These are phyloP conservation scores for Ceyx margarethae DNA, from an alignment of 2,113 vertebrate species.

Conservation along the genomic window DNA sequence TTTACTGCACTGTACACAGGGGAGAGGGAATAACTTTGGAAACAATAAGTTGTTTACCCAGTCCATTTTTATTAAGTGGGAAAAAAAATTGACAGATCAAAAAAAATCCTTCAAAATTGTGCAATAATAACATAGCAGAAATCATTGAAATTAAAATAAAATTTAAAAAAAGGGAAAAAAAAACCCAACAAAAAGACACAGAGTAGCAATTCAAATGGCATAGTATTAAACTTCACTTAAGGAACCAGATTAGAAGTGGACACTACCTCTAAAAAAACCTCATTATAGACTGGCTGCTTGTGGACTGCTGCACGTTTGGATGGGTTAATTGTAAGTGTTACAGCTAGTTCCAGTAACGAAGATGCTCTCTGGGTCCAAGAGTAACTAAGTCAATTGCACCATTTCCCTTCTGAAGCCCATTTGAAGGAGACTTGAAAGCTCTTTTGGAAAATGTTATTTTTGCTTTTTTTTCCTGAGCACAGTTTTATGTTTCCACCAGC, in stretches of 20 bases:
- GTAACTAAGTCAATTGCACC: background rate
- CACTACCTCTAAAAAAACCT: background rate
- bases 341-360: background rate
- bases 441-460: background rate
- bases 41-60: slow-evolving; percentile 46
- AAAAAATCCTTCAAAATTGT: slow-evolving; percentile 70
- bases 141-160: slow-evolving; percentile 14
- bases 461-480: background rate
- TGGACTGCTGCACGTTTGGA: background rate
- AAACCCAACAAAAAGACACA: background rate
- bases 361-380: background rate
- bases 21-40: background rate
- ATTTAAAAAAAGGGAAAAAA: background rate
- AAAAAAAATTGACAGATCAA: slow-evolving; percentile 66
- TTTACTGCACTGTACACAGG: background rate
- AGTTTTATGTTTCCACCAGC: background rate
- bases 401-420: slow-evolving; percentile 31
- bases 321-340: background rate
- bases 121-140: slow-evolving; percentile 70
- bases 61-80: slow-evolving; percentile 67
- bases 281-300: background rate
- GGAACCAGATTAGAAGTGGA: slow-evolving; percentile 42
- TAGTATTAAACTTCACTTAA: slow-evolving; percentile 49
- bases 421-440: slow-evolving; percentile 24
- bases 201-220: slow-evolving; percentile 47